phyloP scores from a whole-genome alignment of 2,113 vertebrate species.

The Pachyramphus minor region DNA sequence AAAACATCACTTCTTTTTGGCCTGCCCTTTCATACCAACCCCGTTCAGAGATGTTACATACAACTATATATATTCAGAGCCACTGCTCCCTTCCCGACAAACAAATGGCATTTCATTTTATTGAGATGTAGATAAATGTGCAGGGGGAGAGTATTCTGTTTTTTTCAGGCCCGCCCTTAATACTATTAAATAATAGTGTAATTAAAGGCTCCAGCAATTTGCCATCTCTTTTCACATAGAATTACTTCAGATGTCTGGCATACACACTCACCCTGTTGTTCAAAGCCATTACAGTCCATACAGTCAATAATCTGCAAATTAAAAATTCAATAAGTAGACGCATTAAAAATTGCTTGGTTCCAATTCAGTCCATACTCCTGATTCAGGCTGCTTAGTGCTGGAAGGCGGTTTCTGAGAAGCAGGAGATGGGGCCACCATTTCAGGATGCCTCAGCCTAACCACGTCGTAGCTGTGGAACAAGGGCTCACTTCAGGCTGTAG shows the following conservation, averaged over 20 bases:
- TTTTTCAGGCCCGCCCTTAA: not conserved
- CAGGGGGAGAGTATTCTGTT: not conserved
- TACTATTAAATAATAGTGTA: constrained; percentile 52
- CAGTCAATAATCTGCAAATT: constrained; percentile 77
- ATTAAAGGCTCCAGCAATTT: constrained; percentile 62
- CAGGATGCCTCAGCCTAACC: not conserved
- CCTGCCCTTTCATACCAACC: not conserved
- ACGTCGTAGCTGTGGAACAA: not conserved
- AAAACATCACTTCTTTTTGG: not conserved
- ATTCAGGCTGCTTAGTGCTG: not conserved
- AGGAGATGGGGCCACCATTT: not conserved
- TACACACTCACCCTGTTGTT: constrained; percentile 61
- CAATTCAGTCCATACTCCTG: constrained; percentile 19
- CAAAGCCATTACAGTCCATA: constrained; percentile 69
- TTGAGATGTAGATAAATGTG: not conserved
- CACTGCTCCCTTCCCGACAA: not conserved
- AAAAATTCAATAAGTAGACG: constrained; percentile 76
- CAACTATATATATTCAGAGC: not conserved
- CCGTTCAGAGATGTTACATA: not conserved
- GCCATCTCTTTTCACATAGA: constrained; percentile 47
- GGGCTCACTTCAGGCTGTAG: not conserved
- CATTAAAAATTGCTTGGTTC: constrained; percentile 54
- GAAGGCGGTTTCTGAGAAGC: constrained; percentile 9
- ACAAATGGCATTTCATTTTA: not conserved
- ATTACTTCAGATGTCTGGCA: constrained; percentile 56